phyloP scores from a whole-genome alignment of 1,140 invertebrate genomes.

The Sesamia nonagrioides region DNA sequence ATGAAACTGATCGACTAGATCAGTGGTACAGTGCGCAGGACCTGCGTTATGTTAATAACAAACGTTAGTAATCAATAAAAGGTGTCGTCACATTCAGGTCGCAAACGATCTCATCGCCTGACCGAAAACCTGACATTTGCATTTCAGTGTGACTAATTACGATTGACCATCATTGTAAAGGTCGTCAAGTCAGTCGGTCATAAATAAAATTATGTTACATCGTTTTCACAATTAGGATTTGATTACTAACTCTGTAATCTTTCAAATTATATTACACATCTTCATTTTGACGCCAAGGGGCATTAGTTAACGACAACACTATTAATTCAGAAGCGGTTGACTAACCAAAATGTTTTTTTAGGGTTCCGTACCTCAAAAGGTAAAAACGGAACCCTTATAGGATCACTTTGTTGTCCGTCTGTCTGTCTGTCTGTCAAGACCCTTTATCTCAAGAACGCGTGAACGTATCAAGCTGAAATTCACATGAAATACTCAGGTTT shows the following conservation, averaged over 20 bases:
- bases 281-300: neutral
- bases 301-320: neutral
- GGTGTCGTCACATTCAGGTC: constrained; percentile 49
- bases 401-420: too few species aligned
- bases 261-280: neutral
- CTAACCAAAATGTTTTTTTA: neutral
- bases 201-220: constrained; percentile 43
- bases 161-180: constrained; percentile 56
- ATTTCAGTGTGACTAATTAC: constrained; percentile 66
- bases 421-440: too few species aligned
- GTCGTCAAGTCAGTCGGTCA: constrained; percentile 36
- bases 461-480: too few species aligned
- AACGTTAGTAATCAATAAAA: constrained; percentile 47
- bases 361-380: too few species aligned
- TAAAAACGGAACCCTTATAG: too few species aligned
- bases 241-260: neutral
- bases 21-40: constrained; percentile 44
- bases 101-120: constrained; percentile 73
- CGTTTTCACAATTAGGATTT: constrained; percentile 19
- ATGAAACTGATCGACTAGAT: neutral
- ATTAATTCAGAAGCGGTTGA: too few species aligned
- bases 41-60: constrained; percentile 41
- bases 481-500: too few species aligned
- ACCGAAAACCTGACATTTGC: constrained; percentile 65
- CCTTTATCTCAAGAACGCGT: too few species aligned